Evolutionary conservation across 2,888 invertebrate genomes (phyloP), one percentile per base, ranked within the genome.

Genomic region (Timema cristinae): DNA sequence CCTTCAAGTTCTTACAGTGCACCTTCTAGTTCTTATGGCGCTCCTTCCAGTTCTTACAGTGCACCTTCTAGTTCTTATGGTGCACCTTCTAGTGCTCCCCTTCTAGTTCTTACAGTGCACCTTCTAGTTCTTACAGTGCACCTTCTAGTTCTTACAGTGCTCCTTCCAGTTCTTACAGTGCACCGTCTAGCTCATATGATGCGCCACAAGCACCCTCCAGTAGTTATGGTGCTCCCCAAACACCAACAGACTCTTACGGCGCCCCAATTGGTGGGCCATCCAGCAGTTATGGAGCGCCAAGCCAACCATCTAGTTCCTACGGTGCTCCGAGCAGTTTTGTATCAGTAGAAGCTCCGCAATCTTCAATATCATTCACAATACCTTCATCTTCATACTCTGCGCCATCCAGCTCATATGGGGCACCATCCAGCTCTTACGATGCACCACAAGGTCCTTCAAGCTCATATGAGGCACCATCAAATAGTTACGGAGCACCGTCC

Each of bases 91-190:
- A 74, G 70, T 51, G 73, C 73, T 10, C 75, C 76, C 74, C 74
- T n/a, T 50, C 67, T 80, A 81, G 47, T 32, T 63, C 71, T 32
- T 69, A 56, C 50, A 51, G 59, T 8, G 72, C 75, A 51, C 74
- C 77, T 9, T 73, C 76, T 13, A 70, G 72, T 8, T 76, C 76
- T 10, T 76, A 75, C 54, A 73, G 75, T 6, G 68, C 73, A 1
- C 75, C 76, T 11, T 73, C 66, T 78, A 79, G 50, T 6, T 61
- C 63, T 0, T 70, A 70, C 6, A 63, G 70, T n/a, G 50, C 67
- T 7, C 70, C 71, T 72, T 80, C 80, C 9, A 82, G 83, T 67
- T 68, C 50, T 16, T 83, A 83, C 73, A 82, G 82, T 73, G 81
- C 82, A n/a, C 82, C 83, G 74, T 81, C 81, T 6, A 81, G 81